Evolutionary conservation across 2,888 invertebrate genomes (phyloP), one percentile per base, ranked within the genome.

Genomic region (Tromatobia lineatoria): DNA sequence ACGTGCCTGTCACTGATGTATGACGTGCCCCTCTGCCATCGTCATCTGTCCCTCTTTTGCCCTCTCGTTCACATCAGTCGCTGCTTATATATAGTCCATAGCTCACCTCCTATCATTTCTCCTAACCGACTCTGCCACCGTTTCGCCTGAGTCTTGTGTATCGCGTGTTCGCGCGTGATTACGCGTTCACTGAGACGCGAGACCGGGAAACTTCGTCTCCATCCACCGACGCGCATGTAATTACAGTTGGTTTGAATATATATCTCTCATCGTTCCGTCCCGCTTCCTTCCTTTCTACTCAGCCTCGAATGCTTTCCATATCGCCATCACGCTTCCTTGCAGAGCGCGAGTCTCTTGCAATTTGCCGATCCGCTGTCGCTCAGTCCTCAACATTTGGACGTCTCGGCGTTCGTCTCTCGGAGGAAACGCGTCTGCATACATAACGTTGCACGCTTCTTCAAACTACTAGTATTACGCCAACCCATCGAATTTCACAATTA

Each of bases 231-330:
- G 80, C 75, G 69, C 85, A 87, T 71, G 70, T 89, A 89, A 89
- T 89, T 89, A 89, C 86, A 84, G 77, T 87, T 89, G 80, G 88
- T 88, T 85, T 87, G 85, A 88, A 85, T 86, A 87, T 86, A 87
- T 86, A 87, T 89, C 85, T 78, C 38, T 20, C 61, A 25, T 38
- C 78, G 47, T 38, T 70, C 10, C 23, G 8, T 59, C 78, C 42
- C 47, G 25, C 47, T 47, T 57, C 42, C 54, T 38, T 34, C 69
- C 20, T 34, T 75, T 34, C 50, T 25, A 15, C 50, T 38, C 18
- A 23, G 10, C 20, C 23, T 45, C 34, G 47, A 38, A 64, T 47
- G 64, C 34, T 38, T 20, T 18, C 64, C 34, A 52, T 75, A 61
- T 75, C 11, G 38, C 61, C 15, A 15, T 47, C 50, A 23, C 61